Evolutionary conservation across 37 sponge, comb jelly and placozoan genomes (phyloP), one percentile per base, ranked within the genome.

Genomic region (Hormiphora californensis): DNA sequence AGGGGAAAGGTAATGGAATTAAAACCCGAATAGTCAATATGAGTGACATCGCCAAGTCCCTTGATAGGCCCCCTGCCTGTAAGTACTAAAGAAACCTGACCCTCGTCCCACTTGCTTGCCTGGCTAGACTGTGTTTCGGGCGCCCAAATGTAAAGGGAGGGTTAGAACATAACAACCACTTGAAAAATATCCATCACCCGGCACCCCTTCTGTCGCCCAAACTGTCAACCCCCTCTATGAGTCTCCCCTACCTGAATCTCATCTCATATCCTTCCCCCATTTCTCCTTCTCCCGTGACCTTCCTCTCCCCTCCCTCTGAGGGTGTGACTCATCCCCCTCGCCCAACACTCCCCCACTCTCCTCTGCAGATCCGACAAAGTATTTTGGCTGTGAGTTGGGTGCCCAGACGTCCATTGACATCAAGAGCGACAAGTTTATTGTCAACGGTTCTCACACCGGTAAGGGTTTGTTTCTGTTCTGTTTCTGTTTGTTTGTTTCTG

Each of bases 1-100:
- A 98, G 86, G 99, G 99, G 15, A 98, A 94, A 63, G 99, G 99
- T 8, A 98, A 98, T 89, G 99, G 99, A 1, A 94, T 98, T 31
- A 94, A 94, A 87, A 98, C 99, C 22, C 94, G 95, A 23, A 86
- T 98, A 25, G 95, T 94, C 39, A 98, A 98, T 68, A 93, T 94
- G 92, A 91, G 88, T 23, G 99, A 94, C 34, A 88, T 98, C 44
- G 99, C 91, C 31, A 98, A 98, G 59, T 90, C 95, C 31, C 90
- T 98, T 0, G 85, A 86, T 22, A 85, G 99, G 38, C 95, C 95
- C 7, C 89, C 95, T n/a, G 86, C 93, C 0, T 98, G 96, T 96
- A 78, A 96, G 95, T 62, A 1, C 1, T n/a, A n/a, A n/a, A n/a
- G n/a, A n/a, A n/a, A n/a, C n/a, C n/a, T n/a, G n/a, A n/a, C n/a